Percentiles rank a stretch among this genome's conserved stretches.
phyloP scores from a whole-genome alignment of 2,888 invertebrate genomes.

The Caenorhabditis drosophilae region DNA sequence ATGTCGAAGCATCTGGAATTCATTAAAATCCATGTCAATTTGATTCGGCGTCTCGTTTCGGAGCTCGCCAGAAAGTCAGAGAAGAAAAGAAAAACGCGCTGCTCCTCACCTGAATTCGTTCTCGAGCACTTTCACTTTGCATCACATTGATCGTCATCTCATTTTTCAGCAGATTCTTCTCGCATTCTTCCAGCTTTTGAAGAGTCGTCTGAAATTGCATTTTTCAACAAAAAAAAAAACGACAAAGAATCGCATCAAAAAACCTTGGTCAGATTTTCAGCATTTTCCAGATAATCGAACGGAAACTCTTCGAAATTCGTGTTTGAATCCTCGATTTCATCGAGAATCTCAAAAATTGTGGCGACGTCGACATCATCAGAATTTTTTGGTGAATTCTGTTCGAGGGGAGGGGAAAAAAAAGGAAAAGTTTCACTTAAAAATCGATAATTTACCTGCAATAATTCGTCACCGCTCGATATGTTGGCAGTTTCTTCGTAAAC shows the following conservation, averaged over 20 bases:
- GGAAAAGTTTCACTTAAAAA: no score
- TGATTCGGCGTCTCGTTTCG: no score
- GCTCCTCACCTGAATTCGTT: conserved; percentile 24
- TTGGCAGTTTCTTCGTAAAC: conserved; percentile 37
- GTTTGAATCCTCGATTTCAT: conserved; percentile 43
- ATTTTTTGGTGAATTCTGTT: not conserved
- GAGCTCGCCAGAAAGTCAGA: no score
- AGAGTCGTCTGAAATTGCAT: no score
- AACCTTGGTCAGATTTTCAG: conserved; percentile 35
- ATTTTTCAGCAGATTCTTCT: conserved; percentile 39
- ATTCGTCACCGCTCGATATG: conserved; percentile 26
- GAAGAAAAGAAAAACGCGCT: not conserved
- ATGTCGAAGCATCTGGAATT: conserved; percentile 39
- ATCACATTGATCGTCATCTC: conserved; percentile 64
- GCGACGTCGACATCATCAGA: conserved; percentile 24
- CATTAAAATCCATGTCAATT: conserved; percentile 1
- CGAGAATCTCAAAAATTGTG: conserved; percentile 36
- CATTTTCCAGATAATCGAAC: conserved; percentile 45
- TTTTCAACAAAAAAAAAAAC: no score
- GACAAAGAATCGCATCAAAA: no score
- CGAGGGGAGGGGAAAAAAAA: no score
- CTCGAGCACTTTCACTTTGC: conserved; percentile 52
- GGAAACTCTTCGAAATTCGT: conserved; percentile 52
- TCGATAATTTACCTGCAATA: not conserved
- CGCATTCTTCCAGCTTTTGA: conserved; percentile 37